A percentile compares a stretch with the other conserved stretches of the same genome.
Evolutionary conservation across 1,140 invertebrate species (phyloP).

Genomic region (Panagrolaimus sp.): DNA sequence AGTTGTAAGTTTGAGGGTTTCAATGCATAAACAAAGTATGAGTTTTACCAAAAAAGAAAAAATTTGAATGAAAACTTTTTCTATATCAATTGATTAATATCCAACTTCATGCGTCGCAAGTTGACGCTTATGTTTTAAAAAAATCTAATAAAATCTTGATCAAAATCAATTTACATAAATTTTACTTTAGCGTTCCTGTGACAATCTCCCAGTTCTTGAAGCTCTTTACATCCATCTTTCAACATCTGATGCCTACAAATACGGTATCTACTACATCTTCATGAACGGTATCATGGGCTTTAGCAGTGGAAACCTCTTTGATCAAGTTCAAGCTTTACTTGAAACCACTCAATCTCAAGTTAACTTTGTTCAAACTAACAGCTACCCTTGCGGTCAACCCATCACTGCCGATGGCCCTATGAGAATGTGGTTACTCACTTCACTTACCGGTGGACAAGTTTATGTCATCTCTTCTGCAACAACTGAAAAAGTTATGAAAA

Average conservation of each 20-base stretch:
- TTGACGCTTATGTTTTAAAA: too few relatives aligned
- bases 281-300: background rate
- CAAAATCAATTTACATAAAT: too few relatives aligned
- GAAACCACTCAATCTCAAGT: slow-evolving; percentile 7
- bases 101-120: too few relatives aligned
- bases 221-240: background rate
- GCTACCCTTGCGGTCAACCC: background rate
- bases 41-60: too few relatives aligned
- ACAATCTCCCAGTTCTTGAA: background rate
- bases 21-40: too few relatives aligned
- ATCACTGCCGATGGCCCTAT: background rate
- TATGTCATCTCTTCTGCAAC: background rate
- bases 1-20: too few relatives aligned
- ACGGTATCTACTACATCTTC: slow-evolving; percentile 4
- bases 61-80: too few relatives aligned
- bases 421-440: background rate
- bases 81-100: too few relatives aligned
- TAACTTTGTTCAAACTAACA: background rate
- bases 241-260: background rate
- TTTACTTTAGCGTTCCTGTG: background rate
- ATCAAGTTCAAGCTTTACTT: background rate
- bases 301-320: background rate
- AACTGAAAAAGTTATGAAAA: background rate
- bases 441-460: background rate
- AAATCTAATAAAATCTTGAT: too few relatives aligned